phyloP scores from a whole-genome alignment of 2,797 vertebrate genomes.

The Podarcis lilfordi region DNA sequence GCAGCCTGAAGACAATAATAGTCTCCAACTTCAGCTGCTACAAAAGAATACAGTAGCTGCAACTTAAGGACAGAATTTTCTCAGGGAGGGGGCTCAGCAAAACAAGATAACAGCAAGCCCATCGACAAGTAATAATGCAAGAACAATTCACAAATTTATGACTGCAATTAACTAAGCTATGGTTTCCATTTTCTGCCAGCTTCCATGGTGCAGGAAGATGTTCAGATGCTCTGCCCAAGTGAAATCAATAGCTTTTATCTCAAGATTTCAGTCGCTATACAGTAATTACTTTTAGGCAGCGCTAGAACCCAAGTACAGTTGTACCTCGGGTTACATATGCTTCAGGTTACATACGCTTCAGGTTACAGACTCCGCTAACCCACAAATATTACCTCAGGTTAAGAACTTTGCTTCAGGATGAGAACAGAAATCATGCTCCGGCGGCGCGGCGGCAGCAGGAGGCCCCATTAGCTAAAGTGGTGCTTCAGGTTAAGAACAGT shows the following conservation, averaged over 20 bases:
- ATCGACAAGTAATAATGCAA: background rate
- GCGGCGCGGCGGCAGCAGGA: too few relatives aligned
- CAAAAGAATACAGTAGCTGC: background rate
- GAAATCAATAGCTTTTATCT: constrained; percentile 6
- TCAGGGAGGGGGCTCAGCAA: background rate
- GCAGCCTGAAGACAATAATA: constrained; percentile 3
- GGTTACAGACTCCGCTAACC: too few relatives aligned
- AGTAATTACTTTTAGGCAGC: background rate
- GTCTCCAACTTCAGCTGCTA: background rate
- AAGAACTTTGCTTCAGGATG: too few relatives aligned
- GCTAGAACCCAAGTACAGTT: background rate
- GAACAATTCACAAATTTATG: background rate
- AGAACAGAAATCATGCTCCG: too few relatives aligned
- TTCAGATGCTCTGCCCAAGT: background rate
- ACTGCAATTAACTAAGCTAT: background rate
- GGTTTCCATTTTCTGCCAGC: background rate
- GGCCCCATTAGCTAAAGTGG: too few relatives aligned
- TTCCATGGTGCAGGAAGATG: background rate
- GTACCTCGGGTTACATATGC: too few relatives aligned
- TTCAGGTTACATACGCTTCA: too few relatives aligned
- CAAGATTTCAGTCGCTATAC: background rate
- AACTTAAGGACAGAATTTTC: background rate
- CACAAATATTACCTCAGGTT: too few relatives aligned
- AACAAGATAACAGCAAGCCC: background rate
- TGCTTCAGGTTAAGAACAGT: too few relatives aligned